phyloP scores from a whole-genome alignment of 2,888 invertebrate species.

The Andrena bucephala region DNA sequence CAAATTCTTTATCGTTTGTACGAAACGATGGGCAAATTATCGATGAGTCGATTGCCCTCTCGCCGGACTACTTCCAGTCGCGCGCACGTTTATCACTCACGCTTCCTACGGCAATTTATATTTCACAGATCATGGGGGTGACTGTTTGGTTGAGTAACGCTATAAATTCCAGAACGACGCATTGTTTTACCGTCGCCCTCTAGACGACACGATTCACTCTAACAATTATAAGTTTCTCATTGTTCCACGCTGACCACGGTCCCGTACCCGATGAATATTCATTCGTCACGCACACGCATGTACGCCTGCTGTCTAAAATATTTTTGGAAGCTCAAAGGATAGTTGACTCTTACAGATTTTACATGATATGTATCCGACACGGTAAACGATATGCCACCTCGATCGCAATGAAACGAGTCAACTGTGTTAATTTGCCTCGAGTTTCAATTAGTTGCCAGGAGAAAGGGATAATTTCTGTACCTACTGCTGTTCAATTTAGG shows the following conservation, averaged over 20 bases:
- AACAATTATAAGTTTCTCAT: conserved; percentile 65
- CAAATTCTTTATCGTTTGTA: not conserved
- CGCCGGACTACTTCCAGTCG: conserved; percentile 42
- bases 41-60: conserved; percentile 15
- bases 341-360: too few relatives aligned
- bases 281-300: not conserved
- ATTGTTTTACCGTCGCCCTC: conserved; percentile 40
- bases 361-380: too few relatives aligned
- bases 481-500: not conserved
- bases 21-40: not conserved
- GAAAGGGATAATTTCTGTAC: not conserved
- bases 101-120: conserved; percentile 53
- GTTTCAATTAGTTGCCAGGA: not conserved
- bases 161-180: conserved; percentile 60
- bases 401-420: too few relatives aligned
- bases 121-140: conserved; percentile 53
- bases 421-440: too few relatives aligned
- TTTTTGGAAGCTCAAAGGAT: too few relatives aligned
- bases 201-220: conserved; percentile 19
- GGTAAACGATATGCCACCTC: too few relatives aligned
- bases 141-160: conserved; percentile 50
- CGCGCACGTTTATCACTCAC: conserved; percentile 54
- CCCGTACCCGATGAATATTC: conserved; percentile 49
- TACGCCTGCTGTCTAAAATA: too few relatives aligned
- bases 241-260: conserved; percentile 55